Evolutionary conservation across 2,113 vertebrate species (phyloP).

Genomic region (Nanorana parkeri): DNA sequence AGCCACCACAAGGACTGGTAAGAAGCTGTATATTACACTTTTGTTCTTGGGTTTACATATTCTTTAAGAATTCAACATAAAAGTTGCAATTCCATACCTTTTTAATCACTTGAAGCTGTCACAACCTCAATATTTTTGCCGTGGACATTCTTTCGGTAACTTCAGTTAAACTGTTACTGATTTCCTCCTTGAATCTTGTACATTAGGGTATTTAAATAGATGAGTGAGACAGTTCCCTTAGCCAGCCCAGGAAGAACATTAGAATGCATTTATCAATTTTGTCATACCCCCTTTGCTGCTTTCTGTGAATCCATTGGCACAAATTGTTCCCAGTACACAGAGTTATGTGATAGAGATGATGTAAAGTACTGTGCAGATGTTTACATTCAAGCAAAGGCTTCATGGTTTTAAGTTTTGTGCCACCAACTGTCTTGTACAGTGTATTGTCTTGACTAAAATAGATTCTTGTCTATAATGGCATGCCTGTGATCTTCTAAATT

Average conservation of each 20-base stretch:
- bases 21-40: too few relatives aligned
- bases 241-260: background rate
- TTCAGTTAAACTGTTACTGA: background rate
- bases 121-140: too few relatives aligned
- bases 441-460: conserved; percentile 21
- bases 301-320: background rate
- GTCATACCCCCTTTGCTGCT: background rate
- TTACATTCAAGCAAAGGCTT: background rate
- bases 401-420: background rate
- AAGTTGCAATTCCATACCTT: too few relatives aligned
- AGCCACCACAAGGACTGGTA: too few relatives aligned
- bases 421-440: background rate
- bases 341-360: background rate
- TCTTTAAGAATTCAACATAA: too few relatives aligned
- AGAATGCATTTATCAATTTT: background rate
- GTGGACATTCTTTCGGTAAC: too few relatives aligned
- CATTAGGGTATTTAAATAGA: background rate
- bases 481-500: conserved; percentile 32
- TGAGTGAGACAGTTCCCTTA: background rate
- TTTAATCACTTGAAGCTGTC: too few relatives aligned
- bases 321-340: background rate
- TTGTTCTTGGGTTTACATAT: too few relatives aligned
- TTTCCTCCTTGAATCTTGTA: background rate
- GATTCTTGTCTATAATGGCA: conserved; percentile 4
- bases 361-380: background rate